These are phyloP conservation scores for Triops longicaudatus DNA, from an alignment of 1,140 invertebrate genomes.

Conservation along the genomic window DNA sequence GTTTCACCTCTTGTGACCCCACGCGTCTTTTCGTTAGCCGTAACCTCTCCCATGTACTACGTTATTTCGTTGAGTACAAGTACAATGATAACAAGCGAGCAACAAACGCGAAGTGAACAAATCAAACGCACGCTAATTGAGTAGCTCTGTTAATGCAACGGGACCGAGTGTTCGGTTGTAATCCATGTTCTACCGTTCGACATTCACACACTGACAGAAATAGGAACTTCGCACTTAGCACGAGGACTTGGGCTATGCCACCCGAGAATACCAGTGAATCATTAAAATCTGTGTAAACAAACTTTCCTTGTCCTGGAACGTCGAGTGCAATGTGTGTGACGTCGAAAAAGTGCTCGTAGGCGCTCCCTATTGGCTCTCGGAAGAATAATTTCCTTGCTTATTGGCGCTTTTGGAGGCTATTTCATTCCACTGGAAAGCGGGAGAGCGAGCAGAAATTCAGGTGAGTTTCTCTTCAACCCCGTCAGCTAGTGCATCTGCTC, in stretches of 20 bases:
- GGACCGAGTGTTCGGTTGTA: too few relatives aligned
- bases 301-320: conserved; percentile 1
- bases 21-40: too few relatives aligned
- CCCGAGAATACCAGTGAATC: conserved; percentile 1
- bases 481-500: conserved; percentile 1
- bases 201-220: neutral
- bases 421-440: conserved; percentile 1
- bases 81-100: too few relatives aligned
- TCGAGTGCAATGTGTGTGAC: neutral
- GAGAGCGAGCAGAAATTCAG: conserved; percentile 6
- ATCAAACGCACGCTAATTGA: too few relatives aligned
- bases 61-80: too few relatives aligned
- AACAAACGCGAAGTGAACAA: too few relatives aligned
- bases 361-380: conserved; percentile 2
- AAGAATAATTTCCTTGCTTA: conserved; percentile 8
- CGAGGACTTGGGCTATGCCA: neutral
- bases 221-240: neutral
- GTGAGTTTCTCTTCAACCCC: conserved; percentile 14
- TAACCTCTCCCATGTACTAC: too few relatives aligned
- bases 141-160: too few relatives aligned
- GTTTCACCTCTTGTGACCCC: too few relatives aligned
- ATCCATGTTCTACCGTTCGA: neutral
- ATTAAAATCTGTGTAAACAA: conserved; percentile 4
- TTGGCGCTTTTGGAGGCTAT: conserved; percentile 5
- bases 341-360: neutral